Evolutionary conservation across 2,797 vertebrate species (phyloP), one percentile per base, ranked within the genome.

Genomic region (Sparidentex hasta): DNA sequence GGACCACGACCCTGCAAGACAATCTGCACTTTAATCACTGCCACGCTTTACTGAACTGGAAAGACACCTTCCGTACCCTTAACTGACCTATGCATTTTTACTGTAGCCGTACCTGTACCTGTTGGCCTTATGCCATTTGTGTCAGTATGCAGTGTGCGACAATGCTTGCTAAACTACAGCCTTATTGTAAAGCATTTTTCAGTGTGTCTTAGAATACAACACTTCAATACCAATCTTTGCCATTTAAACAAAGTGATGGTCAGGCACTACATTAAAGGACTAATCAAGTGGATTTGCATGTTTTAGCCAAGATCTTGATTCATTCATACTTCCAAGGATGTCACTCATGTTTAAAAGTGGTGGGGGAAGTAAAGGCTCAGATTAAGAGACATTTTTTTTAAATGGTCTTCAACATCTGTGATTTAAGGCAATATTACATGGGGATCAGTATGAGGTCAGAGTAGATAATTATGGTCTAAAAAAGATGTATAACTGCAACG

Each of bases 1-100:
- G 57, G 23, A 65, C 70, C 76, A 58, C 48, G 57, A 74, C 55
- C 82, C 27, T 55, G 16, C 16, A 64, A 78, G 57, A 64, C 73
- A 29, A 14, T 50, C 13, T 51, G 58, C 21, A 71, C 59, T 83
- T 76, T 84, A 79, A 82, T 82, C 63, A 72, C 48, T 71, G 29
- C 43, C 70, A 43, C 64, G 29, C 62, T 62, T 51, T 33, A 65
- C 46, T 80, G 38, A 66, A 72, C 64, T 73, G 17, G 48, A 38
- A 64, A 69, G 52, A 75, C 11, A 9, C 17, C 18, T 25, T 47
- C 6, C 47, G 18, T 66, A n/a, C 46, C 12, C 20, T 76, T 68
- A 66, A 78, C 61, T 25, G 25, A 65, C 29, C 29, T 63, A 29
- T 17, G 2, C 11, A 21, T 46, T 64, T 63, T 50, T 11, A 46